Evolutionary conservation across 2,113 vertebrate genomes (phyloP).

Genomic region (Nycticebus coucang): DNA sequence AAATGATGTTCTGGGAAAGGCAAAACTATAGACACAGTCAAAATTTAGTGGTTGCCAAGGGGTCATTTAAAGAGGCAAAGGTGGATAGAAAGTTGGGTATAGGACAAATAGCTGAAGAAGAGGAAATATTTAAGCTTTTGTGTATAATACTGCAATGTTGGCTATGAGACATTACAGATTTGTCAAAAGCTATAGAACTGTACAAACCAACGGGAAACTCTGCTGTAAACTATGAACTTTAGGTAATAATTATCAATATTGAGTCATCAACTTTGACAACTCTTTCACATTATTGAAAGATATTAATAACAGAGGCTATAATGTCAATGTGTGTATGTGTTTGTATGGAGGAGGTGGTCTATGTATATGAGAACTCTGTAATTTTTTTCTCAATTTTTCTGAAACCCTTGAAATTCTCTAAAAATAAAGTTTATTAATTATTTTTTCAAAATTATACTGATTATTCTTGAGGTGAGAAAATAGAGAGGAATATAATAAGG

Average conservation of each 20-base stretch:
- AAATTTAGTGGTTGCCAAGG: neutral
- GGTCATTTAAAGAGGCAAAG: no score
- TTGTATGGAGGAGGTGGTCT: neutral
- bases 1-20: neutral
- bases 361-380: neutral
- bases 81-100: neutral
- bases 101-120: neutral
- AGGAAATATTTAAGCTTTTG: neutral
- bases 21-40: neutral
- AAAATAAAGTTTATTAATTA: neutral
- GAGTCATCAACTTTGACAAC: neutral
- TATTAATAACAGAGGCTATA: neutral
- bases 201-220: neutral
- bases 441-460: neutral
- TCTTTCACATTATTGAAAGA: neutral
- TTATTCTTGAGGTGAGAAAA: neutral
- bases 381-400: neutral
- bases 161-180: neutral
- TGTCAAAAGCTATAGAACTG: neutral
- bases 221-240: neutral
- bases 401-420: neutral
- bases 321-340: neutral
- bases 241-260: neutral
- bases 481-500: neutral
- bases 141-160: neutral